Base-by-base conservation (phyloP, 2,797 vertebrate species). In the Manis crassicaudata region DNA sequence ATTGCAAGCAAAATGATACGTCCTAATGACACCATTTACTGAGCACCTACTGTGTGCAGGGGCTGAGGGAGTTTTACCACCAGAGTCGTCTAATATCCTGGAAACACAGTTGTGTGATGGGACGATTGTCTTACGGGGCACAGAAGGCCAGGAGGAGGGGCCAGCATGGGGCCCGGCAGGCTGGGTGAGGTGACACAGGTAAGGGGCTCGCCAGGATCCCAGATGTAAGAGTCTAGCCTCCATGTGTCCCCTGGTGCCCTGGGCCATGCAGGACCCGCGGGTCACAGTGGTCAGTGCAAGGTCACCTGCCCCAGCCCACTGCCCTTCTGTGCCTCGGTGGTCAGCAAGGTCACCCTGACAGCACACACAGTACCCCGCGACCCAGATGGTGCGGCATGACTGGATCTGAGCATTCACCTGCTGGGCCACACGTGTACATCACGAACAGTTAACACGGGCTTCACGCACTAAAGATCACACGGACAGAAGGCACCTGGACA, bases 121-220 rank as follows among this genome's bases (percentile, higher is more conserved):
- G 4, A 50, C 25, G 4, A 9, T 4, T n/a, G 29, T 1, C 2
- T 43, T 29, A 20, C 1, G 0, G 16, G 60, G 32, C 14, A 5
- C 18, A 5, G 27, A 17, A 29, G 32, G 29, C 25, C 54, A 1
- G 37, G 80, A 10, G 2, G 1, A 25, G n/a, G 9, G 3, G 21
- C 25, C 0, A 10, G n/a, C 67, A 3, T 0, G 2, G 21, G 29
- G 43, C 10, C 35, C 7, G 3, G 20, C 0, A 4, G 35, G 35
- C 65, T 9, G 50, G 14, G 14, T 2, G 5, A 52, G 82, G 35
- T 1, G 54, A 4, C 0, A 1, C 29, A 23, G 2, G 12, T 32
- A 11, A 7, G 13, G 11, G 0, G 0, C 14, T 10, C 23, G 68
- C 3, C 29, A 29, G 10, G 6, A 25, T 0, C 1, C 1, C 5